Percentiles rank a stretch among this genome's conserved stretches.
phyloP scores from a whole-genome alignment of 2,797 vertebrate species.

The Chelmon rostratus region DNA sequence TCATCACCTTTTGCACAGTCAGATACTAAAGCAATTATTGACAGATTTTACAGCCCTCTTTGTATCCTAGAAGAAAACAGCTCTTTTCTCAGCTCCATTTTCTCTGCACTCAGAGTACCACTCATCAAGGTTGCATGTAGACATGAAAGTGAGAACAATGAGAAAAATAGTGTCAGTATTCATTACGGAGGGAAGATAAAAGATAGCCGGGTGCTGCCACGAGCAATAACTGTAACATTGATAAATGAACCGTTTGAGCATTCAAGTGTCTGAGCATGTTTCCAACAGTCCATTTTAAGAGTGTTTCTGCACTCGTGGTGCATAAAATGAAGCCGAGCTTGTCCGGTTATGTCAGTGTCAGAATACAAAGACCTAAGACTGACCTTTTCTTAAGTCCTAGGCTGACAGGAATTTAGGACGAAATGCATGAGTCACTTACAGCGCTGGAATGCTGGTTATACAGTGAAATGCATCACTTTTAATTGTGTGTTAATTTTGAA shows the following conservation, averaged over 20 bases:
- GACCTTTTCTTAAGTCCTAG: conserved; percentile 59
- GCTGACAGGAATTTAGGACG: conserved; percentile 46
- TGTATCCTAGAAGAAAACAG: conserved; percentile 23
- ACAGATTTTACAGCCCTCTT: conserved; percentile 44
- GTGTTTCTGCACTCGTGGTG: conserved; percentile 57
- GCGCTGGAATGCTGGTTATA: conserved; percentile 27
- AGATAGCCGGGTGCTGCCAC: conserved; percentile 75
- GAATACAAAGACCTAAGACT: conserved; percentile 52
- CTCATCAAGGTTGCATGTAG: conserved; percentile 56
- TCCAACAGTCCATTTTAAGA: conserved; percentile 68
- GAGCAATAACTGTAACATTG: conserved; percentile 74
- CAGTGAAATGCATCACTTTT: conserved; percentile 3
- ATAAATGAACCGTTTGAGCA: conserved; percentile 79
- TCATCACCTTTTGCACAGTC: conserved; percentile 53
- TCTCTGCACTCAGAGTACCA: conserved; percentile 32
- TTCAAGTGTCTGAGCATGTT: conserved; percentile 75
- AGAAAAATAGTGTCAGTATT: conserved; percentile 71
- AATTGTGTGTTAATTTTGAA: background rate
- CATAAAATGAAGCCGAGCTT: conserved; percentile 72
- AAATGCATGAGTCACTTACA: conserved; percentile 44
- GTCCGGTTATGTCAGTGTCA: conserved; percentile 69
- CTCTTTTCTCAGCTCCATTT: conserved; percentile 23
- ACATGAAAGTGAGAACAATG: conserved; percentile 69
- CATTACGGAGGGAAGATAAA: conserved; percentile 71
- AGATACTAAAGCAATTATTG: conserved; percentile 53